Evolutionary conservation across 2,888 invertebrate genomes (phyloP), one percentile per base, ranked within the genome.

Genomic region (Anorthoa munda): DNA sequence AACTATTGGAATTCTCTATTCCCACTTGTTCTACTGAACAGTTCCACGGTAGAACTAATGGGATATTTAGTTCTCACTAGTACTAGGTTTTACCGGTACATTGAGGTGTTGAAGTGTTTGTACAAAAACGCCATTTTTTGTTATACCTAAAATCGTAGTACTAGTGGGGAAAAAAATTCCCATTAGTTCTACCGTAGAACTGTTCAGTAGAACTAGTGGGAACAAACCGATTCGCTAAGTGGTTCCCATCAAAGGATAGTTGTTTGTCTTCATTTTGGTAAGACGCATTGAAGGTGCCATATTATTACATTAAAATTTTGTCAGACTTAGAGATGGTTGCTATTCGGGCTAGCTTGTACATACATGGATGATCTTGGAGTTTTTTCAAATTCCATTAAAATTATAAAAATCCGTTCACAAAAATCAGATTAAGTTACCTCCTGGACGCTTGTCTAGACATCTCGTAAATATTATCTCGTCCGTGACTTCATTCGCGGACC

Each of bases 401-500:
- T 63, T 23, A 55, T 50, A 15, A 79, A 51, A 61, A 77, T 45
- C n/a, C 17, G 15, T 48, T 17, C 17, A 56, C 48, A 60, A 75
- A 69, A 74, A 58, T 74, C 46, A 9, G 56, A 73, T 72, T 75
- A 80, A 76, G 56, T 79, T 68, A 66, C 70, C 45, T 78, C 70
- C 46, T 78, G 75, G 79, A 79, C 72, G 75, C 66, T 77, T 72
- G 80, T 82, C 71, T 81, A 86, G 81, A 86, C 86, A 83, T 75
- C 73, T 87, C 86, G 79, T 87, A 89, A 87, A 89, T 84, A 89
- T 82, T 74, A 82, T 82, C 74, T 80, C 84, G 86, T 78, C 86
- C 91, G 69, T 90, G 89, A 91, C 90, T 90, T 87, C 88, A 88
- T 88, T 86, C 86, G 72, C 77, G 78, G 79, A 85, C 85, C 86